phyloP scores from a whole-genome alignment of 1,140 invertebrate genomes.

The Procambarus clarkii region DNA sequence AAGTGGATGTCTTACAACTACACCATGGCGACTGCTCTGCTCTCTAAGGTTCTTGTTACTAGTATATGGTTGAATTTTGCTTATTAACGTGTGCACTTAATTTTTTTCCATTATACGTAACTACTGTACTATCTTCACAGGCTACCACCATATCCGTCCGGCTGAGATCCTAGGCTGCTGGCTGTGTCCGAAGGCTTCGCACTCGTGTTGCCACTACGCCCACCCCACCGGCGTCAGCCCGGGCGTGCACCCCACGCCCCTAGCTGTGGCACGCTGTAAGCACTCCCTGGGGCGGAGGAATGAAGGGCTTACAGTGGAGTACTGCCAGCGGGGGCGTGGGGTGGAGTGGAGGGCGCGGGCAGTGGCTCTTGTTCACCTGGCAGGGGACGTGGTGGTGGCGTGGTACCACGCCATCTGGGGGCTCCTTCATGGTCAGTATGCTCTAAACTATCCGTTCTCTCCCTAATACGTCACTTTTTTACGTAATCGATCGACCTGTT shows the following conservation, averaged over 20 bases:
- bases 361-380: neutral
- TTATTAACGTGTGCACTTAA: no score
- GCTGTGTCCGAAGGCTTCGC: neutral
- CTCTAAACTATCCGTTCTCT: no score
- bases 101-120: no score
- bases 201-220: neutral
- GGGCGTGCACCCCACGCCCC: no score
- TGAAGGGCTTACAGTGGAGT: neutral
- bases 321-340: neutral
- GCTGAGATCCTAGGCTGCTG: neutral
- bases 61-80: no score
- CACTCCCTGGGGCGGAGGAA: neutral
- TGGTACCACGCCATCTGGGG: neutral
- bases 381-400: neutral
- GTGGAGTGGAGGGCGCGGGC: neutral
- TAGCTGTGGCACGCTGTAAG: neutral
- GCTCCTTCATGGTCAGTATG: neutral
- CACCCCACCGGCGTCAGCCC: neutral
- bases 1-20: no score
- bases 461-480: no score
- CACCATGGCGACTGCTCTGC: no score
- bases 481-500: no score
- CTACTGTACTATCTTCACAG: neutral
- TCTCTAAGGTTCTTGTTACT: no score
- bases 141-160: neutral